phyloP scores from a whole-genome alignment of 2,113 vertebrate genomes.

The Bubalus kerabau region DNA sequence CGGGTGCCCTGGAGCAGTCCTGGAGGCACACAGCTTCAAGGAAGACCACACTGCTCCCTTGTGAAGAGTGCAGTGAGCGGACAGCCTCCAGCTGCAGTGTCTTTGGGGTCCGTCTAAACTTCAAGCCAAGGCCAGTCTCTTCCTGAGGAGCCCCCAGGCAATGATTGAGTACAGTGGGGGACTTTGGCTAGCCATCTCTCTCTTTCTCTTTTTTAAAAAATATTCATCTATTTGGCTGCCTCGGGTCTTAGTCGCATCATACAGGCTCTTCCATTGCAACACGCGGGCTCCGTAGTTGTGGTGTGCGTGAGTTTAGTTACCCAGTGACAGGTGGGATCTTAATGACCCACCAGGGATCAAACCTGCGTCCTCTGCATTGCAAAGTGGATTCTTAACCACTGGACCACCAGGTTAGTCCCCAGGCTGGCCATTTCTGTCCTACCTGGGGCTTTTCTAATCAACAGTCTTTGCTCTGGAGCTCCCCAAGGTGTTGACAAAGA shows the following conservation, averaged over 20 bases:
- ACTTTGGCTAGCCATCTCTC: background rate
- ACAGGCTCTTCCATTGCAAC: rapidly evolving
- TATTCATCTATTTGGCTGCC: background rate
- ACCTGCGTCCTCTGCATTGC: background rate
- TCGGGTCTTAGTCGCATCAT: background rate
- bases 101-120: background rate
- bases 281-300: background rate
- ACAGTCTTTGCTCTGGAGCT: too few species aligned
- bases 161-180: background rate
- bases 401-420: background rate
- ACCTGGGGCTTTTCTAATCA: background rate
- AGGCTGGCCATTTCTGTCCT: background rate
- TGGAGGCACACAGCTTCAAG: background rate
- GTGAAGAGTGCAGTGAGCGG: background rate
- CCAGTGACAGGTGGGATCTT: background rate
- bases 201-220: background rate
- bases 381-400: background rate
- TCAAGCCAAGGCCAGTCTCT: background rate
- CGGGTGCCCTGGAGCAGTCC: background rate
- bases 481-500: rapidly evolving
- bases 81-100: background rate
- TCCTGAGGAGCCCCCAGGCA: background rate
- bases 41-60: background rate
- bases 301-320: rapidly evolving
- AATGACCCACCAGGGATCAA: background rate